Conservation (phyloP, 2,113 vertebrate genomes). For the Carassius carassius region DNA sequence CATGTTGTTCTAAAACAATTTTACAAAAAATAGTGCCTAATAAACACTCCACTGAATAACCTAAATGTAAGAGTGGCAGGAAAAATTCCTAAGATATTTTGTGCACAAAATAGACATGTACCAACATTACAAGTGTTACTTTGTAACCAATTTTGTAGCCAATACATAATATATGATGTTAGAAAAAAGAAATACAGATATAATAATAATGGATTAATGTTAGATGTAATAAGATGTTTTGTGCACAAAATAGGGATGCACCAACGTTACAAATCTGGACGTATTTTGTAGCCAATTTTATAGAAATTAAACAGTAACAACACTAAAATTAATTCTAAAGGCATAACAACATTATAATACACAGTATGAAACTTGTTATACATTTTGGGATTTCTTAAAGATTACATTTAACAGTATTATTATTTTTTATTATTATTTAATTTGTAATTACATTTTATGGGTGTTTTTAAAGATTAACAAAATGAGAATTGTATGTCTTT, state of each 20-base stretch:
- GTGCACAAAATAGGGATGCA: neutral
- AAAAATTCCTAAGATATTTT: neutral
- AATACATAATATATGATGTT: neutral
- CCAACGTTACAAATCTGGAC: neutral
- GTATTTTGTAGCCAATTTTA: too few species aligned
- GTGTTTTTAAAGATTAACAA: neutral
- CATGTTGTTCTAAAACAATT: neutral
- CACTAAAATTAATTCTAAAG: neutral
- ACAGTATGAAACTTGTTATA: neutral
- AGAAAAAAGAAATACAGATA: neutral
- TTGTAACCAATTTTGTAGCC: neutral
- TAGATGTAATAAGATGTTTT: neutral
- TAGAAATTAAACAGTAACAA: neutral
- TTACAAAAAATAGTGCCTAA: neutral
- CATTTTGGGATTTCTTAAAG: neutral
- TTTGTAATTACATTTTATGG: too few species aligned
- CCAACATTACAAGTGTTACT: neutral
- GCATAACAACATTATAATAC: neutral
- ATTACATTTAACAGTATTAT: too few species aligned
- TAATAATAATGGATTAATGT: too few species aligned
- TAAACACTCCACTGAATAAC: neutral
- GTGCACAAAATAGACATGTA: neutral
- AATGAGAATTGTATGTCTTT: neutral
- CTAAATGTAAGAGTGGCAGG: neutral
- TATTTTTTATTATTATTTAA: too few species aligned